Conservation (phyloP, 1,140 invertebrate species). For the Saxidomus purpurata region DNA sequence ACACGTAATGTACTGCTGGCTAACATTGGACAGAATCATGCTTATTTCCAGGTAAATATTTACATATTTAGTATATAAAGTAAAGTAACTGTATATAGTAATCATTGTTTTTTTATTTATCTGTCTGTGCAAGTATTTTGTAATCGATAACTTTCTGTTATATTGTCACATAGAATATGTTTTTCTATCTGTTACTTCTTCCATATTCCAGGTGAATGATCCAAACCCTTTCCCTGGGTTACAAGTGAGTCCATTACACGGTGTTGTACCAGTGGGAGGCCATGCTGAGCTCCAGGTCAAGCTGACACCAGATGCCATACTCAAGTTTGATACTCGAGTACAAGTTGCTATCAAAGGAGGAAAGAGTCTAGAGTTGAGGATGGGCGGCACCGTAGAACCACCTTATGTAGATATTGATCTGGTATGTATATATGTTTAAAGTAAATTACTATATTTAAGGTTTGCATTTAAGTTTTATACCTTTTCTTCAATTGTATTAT, state of each 20-base stretch:
- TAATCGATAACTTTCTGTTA: no score
- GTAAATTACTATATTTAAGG: background rate
- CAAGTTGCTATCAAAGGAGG: constrained; percentile 84
- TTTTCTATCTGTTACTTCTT: no score
- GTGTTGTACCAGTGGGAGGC: constrained; percentile 85
- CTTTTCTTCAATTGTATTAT: no score
- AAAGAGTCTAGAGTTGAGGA: constrained; percentile 83
- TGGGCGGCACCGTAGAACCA: constrained; percentile 85
- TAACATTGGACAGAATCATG: constrained; percentile 85
- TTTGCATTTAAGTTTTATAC: no score
- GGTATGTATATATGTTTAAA: no score
- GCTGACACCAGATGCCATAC: constrained; percentile 83
- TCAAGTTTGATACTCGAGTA: constrained; percentile 86
- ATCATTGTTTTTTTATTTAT: no score
- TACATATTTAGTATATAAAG: no score
- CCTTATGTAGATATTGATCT: constrained; percentile 85
- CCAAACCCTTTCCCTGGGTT: constrained; percentile 85
- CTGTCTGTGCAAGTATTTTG: no score
- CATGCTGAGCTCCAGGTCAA: constrained; percentile 81
- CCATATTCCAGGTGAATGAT: constrained; percentile 82
- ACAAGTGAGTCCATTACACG: constrained; percentile 82
- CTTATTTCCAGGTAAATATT: constrained; percentile 84
- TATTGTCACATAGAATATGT: no score
- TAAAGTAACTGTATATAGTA: no score
- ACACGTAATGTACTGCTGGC: constrained; percentile 80